Conservation (phyloP, 2,888 invertebrate species). For the Cactoblastis cactorum region DNA sequence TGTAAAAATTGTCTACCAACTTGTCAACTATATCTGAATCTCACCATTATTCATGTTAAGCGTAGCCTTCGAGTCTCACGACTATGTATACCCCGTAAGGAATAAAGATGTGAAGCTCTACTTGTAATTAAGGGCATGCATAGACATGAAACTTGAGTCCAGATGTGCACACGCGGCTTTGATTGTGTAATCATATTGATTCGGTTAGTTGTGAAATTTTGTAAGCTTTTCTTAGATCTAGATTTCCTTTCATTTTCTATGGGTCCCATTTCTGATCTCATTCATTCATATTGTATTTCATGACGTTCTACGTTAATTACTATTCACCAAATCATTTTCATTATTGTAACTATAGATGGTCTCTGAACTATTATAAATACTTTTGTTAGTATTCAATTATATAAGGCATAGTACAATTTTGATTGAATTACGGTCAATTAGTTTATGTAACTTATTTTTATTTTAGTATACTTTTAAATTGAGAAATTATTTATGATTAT, state of each 20-base stretch:
- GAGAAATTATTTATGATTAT: slow-evolving; percentile 15
- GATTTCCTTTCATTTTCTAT: too few relatives aligned
- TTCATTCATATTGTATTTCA: slow-evolving; percentile 30
- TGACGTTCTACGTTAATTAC: not conserved
- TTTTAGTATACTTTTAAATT: slow-evolving; percentile 13
- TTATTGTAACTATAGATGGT: slow-evolving; percentile 9
- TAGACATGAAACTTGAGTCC: too few relatives aligned
- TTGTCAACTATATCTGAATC: too few relatives aligned
- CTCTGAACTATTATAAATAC: slow-evolving; percentile 3
- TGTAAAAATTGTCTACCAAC: too few relatives aligned
- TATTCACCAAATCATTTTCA: slow-evolving; percentile 2
- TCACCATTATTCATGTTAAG: too few relatives aligned
- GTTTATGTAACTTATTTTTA: slow-evolving; percentile 14
- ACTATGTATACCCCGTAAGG: too few relatives aligned
- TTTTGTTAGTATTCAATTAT: not conserved
- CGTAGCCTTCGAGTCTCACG: too few relatives aligned
- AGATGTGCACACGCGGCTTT: too few relatives aligned
- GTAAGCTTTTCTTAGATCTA: not conserved
- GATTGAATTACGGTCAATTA: slow-evolving; percentile 2
- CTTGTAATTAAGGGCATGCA: too few relatives aligned
- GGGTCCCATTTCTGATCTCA: slow-evolving; percentile 32
- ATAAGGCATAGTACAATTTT: slow-evolving; percentile 14
- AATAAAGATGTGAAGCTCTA: too few relatives aligned
- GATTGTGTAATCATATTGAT: slow-evolving; percentile 1
- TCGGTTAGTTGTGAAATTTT: not conserved